These are phyloP conservation scores for Drosophila pachea DNA, from an alignment of 1,140 invertebrate genomes.

Conservation along the genomic window DNA sequence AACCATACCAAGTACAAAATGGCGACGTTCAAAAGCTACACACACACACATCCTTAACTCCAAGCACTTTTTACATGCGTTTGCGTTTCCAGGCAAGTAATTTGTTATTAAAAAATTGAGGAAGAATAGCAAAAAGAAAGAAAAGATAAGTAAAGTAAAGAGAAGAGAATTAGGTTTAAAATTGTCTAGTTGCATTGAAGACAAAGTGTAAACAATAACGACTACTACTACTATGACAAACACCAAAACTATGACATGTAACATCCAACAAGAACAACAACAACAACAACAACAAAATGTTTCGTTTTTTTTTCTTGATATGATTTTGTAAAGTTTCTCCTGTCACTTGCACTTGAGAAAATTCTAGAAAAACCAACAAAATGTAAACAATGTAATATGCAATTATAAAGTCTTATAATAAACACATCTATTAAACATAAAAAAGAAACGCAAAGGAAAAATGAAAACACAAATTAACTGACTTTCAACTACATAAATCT, in stretches of 20 bases:
- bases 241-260: conserved; percentile 38
- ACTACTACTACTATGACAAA: conserved; percentile 28
- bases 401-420: conserved; percentile 45
- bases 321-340: conserved; percentile 46
- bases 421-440: conserved; percentile 18
- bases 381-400: conserved; percentile 59
- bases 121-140: conserved; percentile 37
- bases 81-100: conserved; percentile 47
- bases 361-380: conserved; percentile 42
- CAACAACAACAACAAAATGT: conserved; percentile 25
- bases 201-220: conserved; percentile 33
- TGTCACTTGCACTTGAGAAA: conserved; percentile 42
- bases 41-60: conserved; percentile 17
- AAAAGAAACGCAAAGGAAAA: conserved; percentile 17
- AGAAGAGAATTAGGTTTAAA: conserved; percentile 45
- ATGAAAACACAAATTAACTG: conserved; percentile 28
- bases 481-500: conserved; percentile 25
- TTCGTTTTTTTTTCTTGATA: conserved; percentile 25
- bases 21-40: conserved; percentile 62
- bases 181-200: conserved; percentile 43
- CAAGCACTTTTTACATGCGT: conserved; percentile 54
- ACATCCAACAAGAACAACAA: conserved; percentile 33
- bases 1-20: conserved; percentile 32
- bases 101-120: conserved; percentile 40
- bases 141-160: no score